phyloP scores from a whole-genome alignment of 2,888 invertebrate species.

The Drosophila parthenogenetica region DNA sequence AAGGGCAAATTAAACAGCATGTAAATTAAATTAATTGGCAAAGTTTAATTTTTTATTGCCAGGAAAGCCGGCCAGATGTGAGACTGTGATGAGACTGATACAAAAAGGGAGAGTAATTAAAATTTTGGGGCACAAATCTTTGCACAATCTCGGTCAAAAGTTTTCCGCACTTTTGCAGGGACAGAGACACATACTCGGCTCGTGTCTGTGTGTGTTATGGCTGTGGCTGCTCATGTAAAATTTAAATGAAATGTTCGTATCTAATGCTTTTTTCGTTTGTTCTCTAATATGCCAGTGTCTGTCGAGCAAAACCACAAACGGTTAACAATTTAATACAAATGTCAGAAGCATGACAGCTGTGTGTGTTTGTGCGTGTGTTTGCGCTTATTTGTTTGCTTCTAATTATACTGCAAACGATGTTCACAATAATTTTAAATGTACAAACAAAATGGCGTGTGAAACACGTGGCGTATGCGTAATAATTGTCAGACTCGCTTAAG shows the following conservation, averaged over 20 bases:
- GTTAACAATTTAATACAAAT: slow-evolving; percentile 58
- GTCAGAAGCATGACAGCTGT: slow-evolving; percentile 44
- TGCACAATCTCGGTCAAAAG: slow-evolving; percentile 53
- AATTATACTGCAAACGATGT: slow-evolving; percentile 54
- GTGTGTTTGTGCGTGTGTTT: slow-evolving; percentile 4
- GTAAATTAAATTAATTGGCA: slow-evolving; percentile 75
- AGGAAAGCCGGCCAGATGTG: slow-evolving; percentile 9
- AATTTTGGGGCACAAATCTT: slow-evolving; percentile 58
- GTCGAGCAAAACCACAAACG: slow-evolving; percentile 47
- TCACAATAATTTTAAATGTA: slow-evolving; percentile 47
- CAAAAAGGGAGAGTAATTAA: slow-evolving; percentile 60
- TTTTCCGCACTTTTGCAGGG: slow-evolving; percentile 36
- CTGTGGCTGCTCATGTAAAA: slow-evolving; percentile 58
- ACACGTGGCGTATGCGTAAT: slow-evolving; percentile 53
- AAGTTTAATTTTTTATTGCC: slow-evolving; percentile 69
- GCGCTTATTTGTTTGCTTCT: slow-evolving; percentile 34
- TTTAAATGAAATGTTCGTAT: slow-evolving; percentile 60
- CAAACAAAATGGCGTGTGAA: slow-evolving; percentile 59
- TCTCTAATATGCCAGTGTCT: slow-evolving; percentile 36
- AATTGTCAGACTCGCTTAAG: slow-evolving; percentile 17
- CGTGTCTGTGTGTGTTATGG: slow-evolving; percentile 13
- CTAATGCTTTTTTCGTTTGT: slow-evolving; percentile 34
- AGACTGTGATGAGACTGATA: slow-evolving; percentile 32
- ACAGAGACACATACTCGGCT: not conserved
- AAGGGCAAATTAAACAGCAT: slow-evolving; percentile 52